Evolutionary conservation across 2,113 vertebrate species (phyloP), one percentile per base, ranked within the genome.

Genomic region (Leucoraja erinaceus): DNA sequence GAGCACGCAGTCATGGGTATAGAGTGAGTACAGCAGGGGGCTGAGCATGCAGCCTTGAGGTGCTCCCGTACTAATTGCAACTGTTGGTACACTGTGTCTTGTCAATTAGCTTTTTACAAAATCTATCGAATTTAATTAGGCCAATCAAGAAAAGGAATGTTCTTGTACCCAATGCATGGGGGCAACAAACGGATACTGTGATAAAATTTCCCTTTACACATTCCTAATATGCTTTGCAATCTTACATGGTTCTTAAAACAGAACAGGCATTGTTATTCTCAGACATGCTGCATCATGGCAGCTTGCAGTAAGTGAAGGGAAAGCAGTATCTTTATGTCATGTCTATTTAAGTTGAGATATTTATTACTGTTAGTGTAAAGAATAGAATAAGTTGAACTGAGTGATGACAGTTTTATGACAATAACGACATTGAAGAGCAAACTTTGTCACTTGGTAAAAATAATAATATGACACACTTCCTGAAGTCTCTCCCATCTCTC

Each of bases 321-420:
- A 81, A 18, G 38, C 78, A 25, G 18, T 78, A 33, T 16, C 3
- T 56, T 83, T 83, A 83, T 11, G 28, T 56, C 6, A 25, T n/a
- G 81, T 83, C 47, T 83, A 38, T 78, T 78, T 83, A 83, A 83
- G 33, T 83, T 56, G 79, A 25, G 79, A 10, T 83, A 83, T 83
- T 83, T 83, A 83, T 83, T 83, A 83, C 79, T 9, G 4, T 56
- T 83, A 22, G 47, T 56, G 38, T 22, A 56, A 56, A 56, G 79
- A 22, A 83, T 56, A 8, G 11, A 83, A 18, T 83, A 25, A 56
- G 79, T 54, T 83, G 5, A 83, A 86, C 14, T 14, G 56, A n/a
- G 81, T n/a, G 56, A 86, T 59, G 56, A 86, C 56, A 86, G 81
- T 4, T 61, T 86, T 86, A 61, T 25, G 14, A 61, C 81, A 86